phyloP scores from a whole-genome alignment of 2,113 vertebrate genomes.

The Ariopsis seemanni region DNA sequence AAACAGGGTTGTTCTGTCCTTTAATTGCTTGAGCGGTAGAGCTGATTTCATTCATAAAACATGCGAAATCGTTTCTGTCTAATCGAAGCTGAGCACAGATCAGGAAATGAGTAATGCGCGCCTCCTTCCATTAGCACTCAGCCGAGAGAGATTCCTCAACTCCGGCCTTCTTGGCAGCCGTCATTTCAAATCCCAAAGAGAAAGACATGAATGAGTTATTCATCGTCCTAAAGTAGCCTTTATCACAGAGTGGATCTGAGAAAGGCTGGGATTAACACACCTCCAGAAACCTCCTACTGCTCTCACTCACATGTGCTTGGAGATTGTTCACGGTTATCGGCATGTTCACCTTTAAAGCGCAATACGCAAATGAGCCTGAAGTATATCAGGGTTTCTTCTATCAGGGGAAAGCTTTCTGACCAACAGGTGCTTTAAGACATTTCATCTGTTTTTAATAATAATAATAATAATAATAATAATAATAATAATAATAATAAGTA shows the following conservation, averaged over 20 bases:
- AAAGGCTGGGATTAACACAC: neutral
- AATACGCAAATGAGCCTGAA: neutral
- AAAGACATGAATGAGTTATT: neutral
- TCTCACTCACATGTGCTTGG: neutral
- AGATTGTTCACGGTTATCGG: no score
- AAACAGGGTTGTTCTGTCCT: neutral
- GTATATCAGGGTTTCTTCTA: neutral
- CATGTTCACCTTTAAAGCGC: neutral
- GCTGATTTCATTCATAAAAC: neutral
- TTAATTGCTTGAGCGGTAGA: neutral
- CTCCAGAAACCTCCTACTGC: neutral
- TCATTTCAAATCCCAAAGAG: constrained; percentile 14
- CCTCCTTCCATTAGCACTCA: constrained; percentile 9
- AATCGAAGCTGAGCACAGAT: neutral
- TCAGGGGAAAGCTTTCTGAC: neutral
- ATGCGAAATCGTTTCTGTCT: neutral
- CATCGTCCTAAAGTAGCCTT: neutral
- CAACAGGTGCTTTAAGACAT: neutral
- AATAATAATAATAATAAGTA: neutral
- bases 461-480: neutral
- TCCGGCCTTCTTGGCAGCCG: neutral
- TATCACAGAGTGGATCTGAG: neutral
- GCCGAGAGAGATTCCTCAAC: constrained; percentile 13
- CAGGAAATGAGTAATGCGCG: constrained; percentile 5
- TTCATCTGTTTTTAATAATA: neutral